Conservation (phyloP, 2,113 vertebrate genomes). For the Tenebrosternarchus preto region DNA sequence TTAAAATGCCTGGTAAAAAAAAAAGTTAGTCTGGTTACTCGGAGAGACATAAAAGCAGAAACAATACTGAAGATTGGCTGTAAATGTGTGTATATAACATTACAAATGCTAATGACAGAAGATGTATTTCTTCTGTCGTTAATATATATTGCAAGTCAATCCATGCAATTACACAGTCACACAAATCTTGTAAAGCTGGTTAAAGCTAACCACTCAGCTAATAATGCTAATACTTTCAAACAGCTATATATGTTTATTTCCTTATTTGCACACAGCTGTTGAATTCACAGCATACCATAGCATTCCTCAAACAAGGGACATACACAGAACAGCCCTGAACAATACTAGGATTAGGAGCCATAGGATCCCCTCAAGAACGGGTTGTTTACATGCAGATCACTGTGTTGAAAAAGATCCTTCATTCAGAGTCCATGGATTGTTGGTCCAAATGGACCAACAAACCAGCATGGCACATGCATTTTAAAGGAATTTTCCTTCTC, state of each 20-base stretch:
- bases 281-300: not conserved
- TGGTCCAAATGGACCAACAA: not conserved
- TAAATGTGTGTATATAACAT: not conserved
- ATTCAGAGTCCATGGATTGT: not conserved
- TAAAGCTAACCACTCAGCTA: not conserved
- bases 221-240: constrained; percentile 9
- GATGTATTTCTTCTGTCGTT: too few relatives aligned
- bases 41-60: too few relatives aligned
- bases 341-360: not conserved
- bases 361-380: not conserved
- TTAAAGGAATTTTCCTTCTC: not conserved
- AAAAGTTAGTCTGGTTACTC: too few relatives aligned
- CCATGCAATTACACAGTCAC: not conserved
- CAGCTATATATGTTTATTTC: not conserved
- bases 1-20: not conserved
- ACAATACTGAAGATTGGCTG: too few relatives aligned
- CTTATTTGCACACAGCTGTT: constrained; percentile 31
- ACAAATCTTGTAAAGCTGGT: not conserved
- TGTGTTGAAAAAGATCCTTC: constrained; percentile 9
- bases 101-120: not conserved
- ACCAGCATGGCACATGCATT: not conserved
- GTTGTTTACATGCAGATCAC: constrained; percentile 11
- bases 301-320: constrained; percentile 14
- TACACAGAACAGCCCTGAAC: constrained; percentile 17
- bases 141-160: not conserved